Conservation (phyloP, 2,113 vertebrate species). For the Tachycineta bicolor region DNA sequence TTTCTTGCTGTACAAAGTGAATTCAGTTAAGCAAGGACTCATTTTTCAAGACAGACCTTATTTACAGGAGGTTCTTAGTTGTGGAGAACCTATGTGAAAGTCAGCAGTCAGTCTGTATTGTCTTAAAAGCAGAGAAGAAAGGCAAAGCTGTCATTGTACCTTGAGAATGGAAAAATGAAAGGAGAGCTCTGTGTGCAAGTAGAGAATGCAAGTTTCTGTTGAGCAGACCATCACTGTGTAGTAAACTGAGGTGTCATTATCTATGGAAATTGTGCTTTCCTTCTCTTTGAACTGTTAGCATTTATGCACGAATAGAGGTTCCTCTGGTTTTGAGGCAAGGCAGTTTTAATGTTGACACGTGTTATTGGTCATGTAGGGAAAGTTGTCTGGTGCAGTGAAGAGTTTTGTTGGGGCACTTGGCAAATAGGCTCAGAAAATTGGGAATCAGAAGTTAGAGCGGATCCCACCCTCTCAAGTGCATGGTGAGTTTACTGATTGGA, state of each 20-base stretch:
- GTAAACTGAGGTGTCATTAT: background rate
- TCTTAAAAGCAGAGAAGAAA: background rate
- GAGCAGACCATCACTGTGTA: background rate
- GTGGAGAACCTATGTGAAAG: background rate
- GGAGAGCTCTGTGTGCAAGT: background rate
- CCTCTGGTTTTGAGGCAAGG: background rate
- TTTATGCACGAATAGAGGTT: background rate
- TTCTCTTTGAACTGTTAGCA: background rate
- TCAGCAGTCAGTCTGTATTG: background rate
- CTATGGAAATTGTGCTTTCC: background rate
- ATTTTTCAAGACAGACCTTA: background rate
- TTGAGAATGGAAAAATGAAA: background rate
- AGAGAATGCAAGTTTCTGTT: background rate
- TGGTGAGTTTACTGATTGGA: background rate
- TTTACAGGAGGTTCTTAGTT: background rate
- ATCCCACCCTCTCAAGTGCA: background rate
- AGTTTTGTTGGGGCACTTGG: background rate
- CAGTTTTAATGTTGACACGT: background rate
- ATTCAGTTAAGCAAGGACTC: background rate
- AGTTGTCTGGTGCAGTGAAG: accelerated
- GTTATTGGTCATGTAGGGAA: background rate
- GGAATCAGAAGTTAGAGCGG: background rate
- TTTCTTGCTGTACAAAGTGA: background rate
- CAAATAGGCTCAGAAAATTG: background rate
- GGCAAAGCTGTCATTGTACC: background rate